Evolutionary conservation across 2,797 vertebrate species (phyloP).

Genomic region (Rhodeus uyekii): DNA sequence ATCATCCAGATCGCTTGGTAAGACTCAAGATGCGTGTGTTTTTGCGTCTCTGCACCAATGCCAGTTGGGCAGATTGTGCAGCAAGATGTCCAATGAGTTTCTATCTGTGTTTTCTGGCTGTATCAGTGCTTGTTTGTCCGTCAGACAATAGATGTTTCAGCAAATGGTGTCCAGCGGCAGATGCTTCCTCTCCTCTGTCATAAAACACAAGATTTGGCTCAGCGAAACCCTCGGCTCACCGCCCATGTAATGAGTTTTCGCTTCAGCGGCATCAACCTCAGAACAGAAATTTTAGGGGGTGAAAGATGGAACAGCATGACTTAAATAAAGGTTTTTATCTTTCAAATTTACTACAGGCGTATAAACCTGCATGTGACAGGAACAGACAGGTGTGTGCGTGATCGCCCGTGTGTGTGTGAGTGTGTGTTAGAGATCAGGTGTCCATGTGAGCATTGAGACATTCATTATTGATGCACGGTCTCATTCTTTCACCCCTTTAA

Average conservation of each 20-base stretch:
- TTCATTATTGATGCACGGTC: conserved; percentile 52
- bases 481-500: conserved; percentile 62
- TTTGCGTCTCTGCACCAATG: conserved; percentile 35
- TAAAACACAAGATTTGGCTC: conserved; percentile 15
- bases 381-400: conserved; percentile 2
- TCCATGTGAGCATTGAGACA: conserved; percentile 38
- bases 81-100: conserved; percentile 34
- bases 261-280: neutral
- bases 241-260: neutral
- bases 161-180: conserved; percentile 16
- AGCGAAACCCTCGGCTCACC: neutral
- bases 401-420: conserved; percentile 18
- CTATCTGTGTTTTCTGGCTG: conserved; percentile 32
- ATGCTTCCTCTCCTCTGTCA: conserved; percentile 16
- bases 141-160: conserved; percentile 1
- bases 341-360: conserved; percentile 1
- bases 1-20: conserved; percentile 89
- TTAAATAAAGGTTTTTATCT: neutral
- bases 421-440: conserved; percentile 36
- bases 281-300: neutral
- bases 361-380: conserved; percentile 1
- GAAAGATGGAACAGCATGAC: neutral
- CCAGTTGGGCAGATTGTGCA: conserved; percentile 24
- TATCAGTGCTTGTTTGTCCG: conserved; percentile 1
- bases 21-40: conserved; percentile 57